These are phyloP conservation scores for Heliconius sara DNA, from an alignment of 2,888 invertebrate species.

Conservation along the genomic window DNA sequence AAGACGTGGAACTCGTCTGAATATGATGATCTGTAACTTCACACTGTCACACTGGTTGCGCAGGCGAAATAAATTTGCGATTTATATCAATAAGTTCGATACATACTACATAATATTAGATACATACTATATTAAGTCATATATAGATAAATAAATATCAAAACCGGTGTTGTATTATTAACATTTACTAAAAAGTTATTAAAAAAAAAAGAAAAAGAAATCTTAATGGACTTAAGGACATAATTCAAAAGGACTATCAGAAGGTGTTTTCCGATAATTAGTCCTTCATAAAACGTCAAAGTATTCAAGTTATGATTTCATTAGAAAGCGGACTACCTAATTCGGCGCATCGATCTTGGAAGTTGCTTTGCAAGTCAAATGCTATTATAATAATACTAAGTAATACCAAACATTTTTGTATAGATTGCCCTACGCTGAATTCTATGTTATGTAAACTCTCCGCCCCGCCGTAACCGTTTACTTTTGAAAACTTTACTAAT, in stretches of 20 bases:
- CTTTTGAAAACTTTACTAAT: background rate
- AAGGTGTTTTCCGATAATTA: background rate
- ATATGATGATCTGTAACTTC: too few relatives aligned
- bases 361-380: background rate
- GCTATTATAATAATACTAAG: background rate
- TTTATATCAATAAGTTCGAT: too few relatives aligned
- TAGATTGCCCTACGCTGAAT: background rate
- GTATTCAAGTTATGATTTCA: background rate
- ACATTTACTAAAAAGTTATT: too few relatives aligned
- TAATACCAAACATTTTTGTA: background rate
- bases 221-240: background rate
- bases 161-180: too few relatives aligned
- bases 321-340: background rate
- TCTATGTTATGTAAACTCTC: background rate
- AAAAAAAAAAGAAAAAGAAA: too few relatives aligned
- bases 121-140: too few relatives aligned
- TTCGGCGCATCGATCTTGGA: background rate
- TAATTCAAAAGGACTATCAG: background rate
- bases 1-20: too few relatives aligned
- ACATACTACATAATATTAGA: too few relatives aligned
- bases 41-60: too few relatives aligned
- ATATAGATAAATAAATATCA: too few relatives aligned
- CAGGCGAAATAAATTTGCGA: too few relatives aligned
- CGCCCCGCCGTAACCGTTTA: background rate
- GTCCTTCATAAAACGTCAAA: background rate